Percentiles rank a stretch among this genome's conserved stretches.
Conservation (phyloP, 2,888 invertebrate genomes). For the Ecliptopera silaceata region DNA sequence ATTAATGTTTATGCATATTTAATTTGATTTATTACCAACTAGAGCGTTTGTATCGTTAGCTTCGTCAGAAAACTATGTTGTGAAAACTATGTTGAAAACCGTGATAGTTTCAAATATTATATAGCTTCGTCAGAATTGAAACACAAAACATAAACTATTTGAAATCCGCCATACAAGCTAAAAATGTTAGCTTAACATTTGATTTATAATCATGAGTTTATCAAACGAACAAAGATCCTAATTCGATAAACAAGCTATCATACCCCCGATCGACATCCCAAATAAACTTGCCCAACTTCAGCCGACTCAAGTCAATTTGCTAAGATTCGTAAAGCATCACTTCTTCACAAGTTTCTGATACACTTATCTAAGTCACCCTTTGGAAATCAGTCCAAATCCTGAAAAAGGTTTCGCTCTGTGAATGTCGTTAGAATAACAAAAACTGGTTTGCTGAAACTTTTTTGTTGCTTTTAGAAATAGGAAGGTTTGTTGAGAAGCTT, state of each 20-base stretch:
- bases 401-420: conserved; percentile 42
- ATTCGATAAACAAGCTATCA: conserved; percentile 17
- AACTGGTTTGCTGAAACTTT: conserved; percentile 24
- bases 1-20: too few species aligned
- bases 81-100: too few species aligned
- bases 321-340: conserved; percentile 30
- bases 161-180: too few species aligned
- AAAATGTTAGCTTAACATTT: too few species aligned
- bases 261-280: conserved; percentile 17
- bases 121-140: too few species aligned
- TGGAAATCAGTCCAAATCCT: conserved; percentile 45
- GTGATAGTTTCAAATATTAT: too few species aligned
- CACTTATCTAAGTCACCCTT: conserved; percentile 40
- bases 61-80: too few species aligned
- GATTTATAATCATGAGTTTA: too few species aligned
- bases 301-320: conserved; percentile 17
- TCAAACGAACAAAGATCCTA: background rate
- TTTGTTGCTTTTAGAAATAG: conserved; percentile 19
- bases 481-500: conserved; percentile 13
- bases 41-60: too few species aligned
- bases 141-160: too few species aligned
- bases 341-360: conserved; percentile 41
- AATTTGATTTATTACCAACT: too few species aligned
- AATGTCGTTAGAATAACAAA: conserved; percentile 30
- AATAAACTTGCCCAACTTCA: conserved; percentile 13